phyloP scores from a whole-genome alignment of 2,113 vertebrate genomes.

The Odontophorus gujanensis region DNA sequence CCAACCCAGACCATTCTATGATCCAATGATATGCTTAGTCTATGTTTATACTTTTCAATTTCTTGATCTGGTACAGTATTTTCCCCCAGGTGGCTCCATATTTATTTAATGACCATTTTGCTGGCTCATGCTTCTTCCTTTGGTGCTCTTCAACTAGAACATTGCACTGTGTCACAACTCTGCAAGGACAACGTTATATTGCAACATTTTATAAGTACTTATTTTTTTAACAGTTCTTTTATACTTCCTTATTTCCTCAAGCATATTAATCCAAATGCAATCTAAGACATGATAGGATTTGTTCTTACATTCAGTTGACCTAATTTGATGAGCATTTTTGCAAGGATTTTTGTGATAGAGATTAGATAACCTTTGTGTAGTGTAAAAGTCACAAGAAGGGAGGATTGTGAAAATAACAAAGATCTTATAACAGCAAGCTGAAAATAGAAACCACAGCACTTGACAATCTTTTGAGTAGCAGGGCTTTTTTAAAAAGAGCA shows the following conservation, averaged over 20 bases:
- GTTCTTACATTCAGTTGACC: neutral
- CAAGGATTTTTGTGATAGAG: neutral
- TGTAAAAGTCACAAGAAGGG: slow-evolving; percentile 15
- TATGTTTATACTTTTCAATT: neutral
- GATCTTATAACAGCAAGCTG: slow-evolving; percentile 11
- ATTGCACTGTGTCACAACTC: neutral
- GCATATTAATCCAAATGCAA: neutral
- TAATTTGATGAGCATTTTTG: neutral
- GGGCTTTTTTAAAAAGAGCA: slow-evolving; percentile 36
- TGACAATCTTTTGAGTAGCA: slow-evolving; percentile 51
- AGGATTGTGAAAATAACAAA: slow-evolving; percentile 36
- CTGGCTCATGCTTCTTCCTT: neutral
- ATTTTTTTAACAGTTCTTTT: neutral
- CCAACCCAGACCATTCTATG: neutral
- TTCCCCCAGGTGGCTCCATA: neutral
- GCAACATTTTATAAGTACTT: neutral
- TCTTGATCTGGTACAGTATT: neutral
- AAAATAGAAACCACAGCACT: slow-evolving; percentile 56
- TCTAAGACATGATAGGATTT: neutral
- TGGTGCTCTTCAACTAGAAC: neutral
- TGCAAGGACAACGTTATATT: neutral
- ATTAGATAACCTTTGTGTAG: neutral
- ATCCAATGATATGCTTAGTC: neutral
- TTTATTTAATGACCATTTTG: accelerated
- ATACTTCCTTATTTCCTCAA: neutral